These are phyloP conservation scores for Tryphoninae sp. DNA, from an alignment of 2,888 invertebrate genomes.

Conservation along the genomic window DNA sequence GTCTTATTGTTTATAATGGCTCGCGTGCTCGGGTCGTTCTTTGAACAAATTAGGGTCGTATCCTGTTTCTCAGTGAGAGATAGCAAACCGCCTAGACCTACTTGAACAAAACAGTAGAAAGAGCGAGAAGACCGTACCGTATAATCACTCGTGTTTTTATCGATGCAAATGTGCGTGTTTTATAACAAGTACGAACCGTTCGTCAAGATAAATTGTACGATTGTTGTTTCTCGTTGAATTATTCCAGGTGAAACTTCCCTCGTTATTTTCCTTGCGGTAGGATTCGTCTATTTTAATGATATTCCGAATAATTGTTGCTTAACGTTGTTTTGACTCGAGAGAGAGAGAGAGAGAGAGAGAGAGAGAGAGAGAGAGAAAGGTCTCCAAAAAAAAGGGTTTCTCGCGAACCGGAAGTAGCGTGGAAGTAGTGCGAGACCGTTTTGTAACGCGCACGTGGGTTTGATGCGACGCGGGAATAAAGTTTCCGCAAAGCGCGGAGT, in stretches of 20 bases:
- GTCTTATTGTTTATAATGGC: not conserved
- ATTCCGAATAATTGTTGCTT: slow-evolving; percentile 52
- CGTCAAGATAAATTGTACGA: slow-evolving; percentile 49
- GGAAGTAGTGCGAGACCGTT: slow-evolving; percentile 55
- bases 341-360: not conserved
- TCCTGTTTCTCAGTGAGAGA: slow-evolving; percentile 42
- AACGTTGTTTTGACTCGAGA: slow-evolving; percentile 22
- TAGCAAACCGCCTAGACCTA: slow-evolving; percentile 21
- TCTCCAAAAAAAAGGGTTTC: not conserved
- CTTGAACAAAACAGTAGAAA: slow-evolving; percentile 8
- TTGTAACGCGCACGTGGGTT: slow-evolving; percentile 25
- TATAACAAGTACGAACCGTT: slow-evolving; percentile 21
- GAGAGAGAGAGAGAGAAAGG: not conserved
- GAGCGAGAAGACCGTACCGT: slow-evolving; percentile 18
- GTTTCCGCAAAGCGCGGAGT: slow-evolving; percentile 13
- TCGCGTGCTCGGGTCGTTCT: slow-evolving; percentile 5
- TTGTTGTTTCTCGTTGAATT: slow-evolving; percentile 41
- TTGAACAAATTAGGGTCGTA: slow-evolving; percentile 49
- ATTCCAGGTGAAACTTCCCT: slow-evolving; percentile 20
- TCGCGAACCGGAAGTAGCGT: slow-evolving; percentile 39
- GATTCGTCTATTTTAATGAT: slow-evolving; percentile 30
- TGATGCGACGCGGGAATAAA: not conserved
- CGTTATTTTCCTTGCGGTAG: not conserved
- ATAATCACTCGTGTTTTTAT: slow-evolving; percentile 16
- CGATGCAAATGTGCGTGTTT: slow-evolving; percentile 37